A percentile compares a stretch with the other conserved stretches of the same genome.
phyloP scores from a whole-genome alignment of 2,888 invertebrate species.

The Vesta saturnalis region DNA sequence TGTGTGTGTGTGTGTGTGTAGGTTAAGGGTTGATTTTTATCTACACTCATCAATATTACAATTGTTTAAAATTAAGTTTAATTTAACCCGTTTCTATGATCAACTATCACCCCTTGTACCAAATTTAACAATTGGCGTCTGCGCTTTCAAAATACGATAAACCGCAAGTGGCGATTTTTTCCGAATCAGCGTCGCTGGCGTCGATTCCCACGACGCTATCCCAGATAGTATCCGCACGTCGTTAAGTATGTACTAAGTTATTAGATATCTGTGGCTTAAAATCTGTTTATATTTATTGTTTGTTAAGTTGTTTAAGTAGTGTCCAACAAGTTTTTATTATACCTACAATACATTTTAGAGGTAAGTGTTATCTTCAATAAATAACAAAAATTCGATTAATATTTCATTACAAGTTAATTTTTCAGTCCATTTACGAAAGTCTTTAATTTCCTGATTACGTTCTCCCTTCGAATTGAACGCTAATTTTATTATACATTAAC shows the following conservation, averaged over 20 bases:
- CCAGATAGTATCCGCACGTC: constrained; percentile 53
- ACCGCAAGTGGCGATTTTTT: constrained; percentile 39
- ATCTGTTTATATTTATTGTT: constrained; percentile 11
- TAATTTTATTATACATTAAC: background rate
- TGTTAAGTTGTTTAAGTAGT: background rate
- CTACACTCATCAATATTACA: background rate
- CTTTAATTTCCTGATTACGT: background rate
- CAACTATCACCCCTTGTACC: background rate
- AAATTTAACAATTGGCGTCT: constrained; percentile 57
- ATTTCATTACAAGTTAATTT: background rate
- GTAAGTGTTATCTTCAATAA: background rate
- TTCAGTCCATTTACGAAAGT: background rate
- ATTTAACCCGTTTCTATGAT: background rate
- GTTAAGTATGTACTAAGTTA: constrained; percentile 37
- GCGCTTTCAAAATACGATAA: constrained; percentile 60
- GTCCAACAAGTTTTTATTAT: background rate
- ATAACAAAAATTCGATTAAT: background rate
- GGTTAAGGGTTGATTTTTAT: no score
- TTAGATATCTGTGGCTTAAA: constrained; percentile 2
- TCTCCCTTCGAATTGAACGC: background rate
- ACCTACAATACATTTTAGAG: background rate
- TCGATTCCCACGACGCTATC: constrained; percentile 59
- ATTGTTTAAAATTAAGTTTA: background rate
- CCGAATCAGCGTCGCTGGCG: constrained; percentile 61
- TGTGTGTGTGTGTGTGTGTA: no score